A percentile compares a stretch with the other conserved stretches of the same genome.
Evolutionary conservation across 2,888 invertebrate species (phyloP).

Genomic region (Erebia palarica): DNA sequence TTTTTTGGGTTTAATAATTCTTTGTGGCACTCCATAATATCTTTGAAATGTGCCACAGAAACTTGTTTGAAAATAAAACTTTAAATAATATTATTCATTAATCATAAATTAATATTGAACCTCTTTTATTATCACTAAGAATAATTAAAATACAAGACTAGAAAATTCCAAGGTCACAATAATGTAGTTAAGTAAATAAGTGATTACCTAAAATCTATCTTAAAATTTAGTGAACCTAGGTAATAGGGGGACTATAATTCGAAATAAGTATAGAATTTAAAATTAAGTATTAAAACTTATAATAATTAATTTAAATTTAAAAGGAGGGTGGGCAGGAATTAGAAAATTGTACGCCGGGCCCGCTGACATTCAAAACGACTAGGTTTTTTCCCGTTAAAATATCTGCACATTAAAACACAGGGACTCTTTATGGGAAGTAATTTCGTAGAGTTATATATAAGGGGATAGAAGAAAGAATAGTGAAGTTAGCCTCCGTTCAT

Average conservation of each 20-base stretch:
- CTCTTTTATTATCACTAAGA: background rate
- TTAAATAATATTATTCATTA: conserved; percentile 5
- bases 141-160: conserved; percentile 30
- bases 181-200: conserved; percentile 4
- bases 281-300: conserved; percentile 29
- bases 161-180: conserved; percentile 31
- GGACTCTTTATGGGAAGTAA: background rate
- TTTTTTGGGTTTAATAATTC: no score
- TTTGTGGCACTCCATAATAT: background rate
- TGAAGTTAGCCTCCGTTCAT: no score
- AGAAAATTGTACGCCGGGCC: conserved; percentile 33
- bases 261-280: conserved; percentile 34
- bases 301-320: conserved; percentile 38
- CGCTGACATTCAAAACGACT: conserved; percentile 26
- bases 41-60: background rate
- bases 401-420: background rate
- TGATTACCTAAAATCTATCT: conserved; percentile 21
- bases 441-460: no score
- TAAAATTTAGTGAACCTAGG: conserved; percentile 28
- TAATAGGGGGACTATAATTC: conserved; percentile 14
- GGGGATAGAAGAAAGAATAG: no score
- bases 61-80: conserved; percentile 14
- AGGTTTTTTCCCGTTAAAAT: background rate
- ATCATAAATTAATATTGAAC: conserved; percentile 24
- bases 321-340: conserved; percentile 69